phyloP scores from a whole-genome alignment of 1,140 invertebrate species.

The Drosophila pachea region DNA sequence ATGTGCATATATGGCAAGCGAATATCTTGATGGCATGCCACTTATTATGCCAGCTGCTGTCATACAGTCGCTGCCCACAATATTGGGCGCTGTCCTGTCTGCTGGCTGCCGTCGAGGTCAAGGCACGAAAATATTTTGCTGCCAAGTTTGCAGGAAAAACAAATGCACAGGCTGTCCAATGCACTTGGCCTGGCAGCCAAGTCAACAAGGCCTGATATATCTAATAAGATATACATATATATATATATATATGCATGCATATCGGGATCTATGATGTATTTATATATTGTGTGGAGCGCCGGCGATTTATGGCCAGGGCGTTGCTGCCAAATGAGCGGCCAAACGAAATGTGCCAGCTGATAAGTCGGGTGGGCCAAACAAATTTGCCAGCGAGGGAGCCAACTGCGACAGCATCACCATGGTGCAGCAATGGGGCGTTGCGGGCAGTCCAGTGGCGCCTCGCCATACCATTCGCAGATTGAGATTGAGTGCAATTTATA shows the following conservation, averaged over 20 bases:
- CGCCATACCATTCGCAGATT: conserved; percentile 36
- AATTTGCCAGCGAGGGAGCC: conserved; percentile 34
- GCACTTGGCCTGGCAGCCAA: conserved; percentile 3
- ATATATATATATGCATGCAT: background rate
- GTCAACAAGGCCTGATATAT: conserved; percentile 2
- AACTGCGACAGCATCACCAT: background rate
- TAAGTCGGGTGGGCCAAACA: conserved; percentile 58
- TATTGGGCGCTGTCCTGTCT: background rate
- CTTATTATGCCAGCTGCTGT: background rate
- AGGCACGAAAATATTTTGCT: conserved; percentile 11
- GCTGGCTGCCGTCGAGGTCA: background rate
- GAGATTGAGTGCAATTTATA: conserved; percentile 66
- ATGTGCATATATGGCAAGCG: too few relatives aligned
- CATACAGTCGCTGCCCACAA: background rate
- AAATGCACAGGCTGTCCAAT: background rate
- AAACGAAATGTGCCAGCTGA: conserved; percentile 58
- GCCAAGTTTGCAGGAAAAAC: background rate
- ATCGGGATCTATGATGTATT: background rate
- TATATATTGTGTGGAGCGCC: conserved; percentile 23
- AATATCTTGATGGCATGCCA: background rate
- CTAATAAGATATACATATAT: conserved; percentile 21
- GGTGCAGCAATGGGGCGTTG: conserved; percentile 24
- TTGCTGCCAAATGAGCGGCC: conserved; percentile 52
- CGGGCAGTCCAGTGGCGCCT: conserved; percentile 22
- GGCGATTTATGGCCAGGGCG: conserved; percentile 63